Evolutionary conservation across 2,797 vertebrate species (phyloP), one percentile per base, ranked within the genome.

Genomic region (Enteromius anoplus): DNA sequence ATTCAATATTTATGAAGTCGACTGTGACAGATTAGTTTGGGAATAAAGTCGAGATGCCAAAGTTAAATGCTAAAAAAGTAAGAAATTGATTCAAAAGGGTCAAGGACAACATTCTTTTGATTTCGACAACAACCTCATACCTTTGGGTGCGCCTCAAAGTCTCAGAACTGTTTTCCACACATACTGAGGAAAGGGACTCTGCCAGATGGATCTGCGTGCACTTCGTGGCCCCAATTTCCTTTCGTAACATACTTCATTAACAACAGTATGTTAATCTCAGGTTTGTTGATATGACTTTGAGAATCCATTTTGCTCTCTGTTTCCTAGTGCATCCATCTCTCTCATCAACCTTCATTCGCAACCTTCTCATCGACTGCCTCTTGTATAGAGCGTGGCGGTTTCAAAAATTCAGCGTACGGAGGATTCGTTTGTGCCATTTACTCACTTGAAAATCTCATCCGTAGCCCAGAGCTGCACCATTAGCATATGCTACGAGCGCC

Each of bases 361-460:
- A 42, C 78, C 51, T 75, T 70, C 68, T 77, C 55, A 75, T 65
- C 29, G 42, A n/a, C 80, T 32, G 42, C 72, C 85, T 86, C 80
- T 88, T 66, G 60, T 82, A 81, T 62, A 75, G 79, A 84, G 75
- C 68, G 76, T 77, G 80, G 47, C 21, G 5, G 47, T 65, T 73
- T 40, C 34, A 37, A 80, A 66, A 80, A 75, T 2, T 7, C 11
- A 55, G 77, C 34, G 0, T 15, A 69, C 68, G 51, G 47, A 80
- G 87, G 47, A 53, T 69, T 58, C 73, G 19, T 60, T 68, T 17
- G 62, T 76, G 51, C 82, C 78, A 83, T 86, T 85, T 81, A 66
- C 62, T 75, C 78, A 69, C 60, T 85, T 82, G 47, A 85, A 80
- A 84, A 64, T 75, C 85, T 78, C 51, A 76, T 83, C 53, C 68